phyloP scores from a whole-genome alignment of 2,113 vertebrate genomes.

The Stegostoma tigrinum region DNA sequence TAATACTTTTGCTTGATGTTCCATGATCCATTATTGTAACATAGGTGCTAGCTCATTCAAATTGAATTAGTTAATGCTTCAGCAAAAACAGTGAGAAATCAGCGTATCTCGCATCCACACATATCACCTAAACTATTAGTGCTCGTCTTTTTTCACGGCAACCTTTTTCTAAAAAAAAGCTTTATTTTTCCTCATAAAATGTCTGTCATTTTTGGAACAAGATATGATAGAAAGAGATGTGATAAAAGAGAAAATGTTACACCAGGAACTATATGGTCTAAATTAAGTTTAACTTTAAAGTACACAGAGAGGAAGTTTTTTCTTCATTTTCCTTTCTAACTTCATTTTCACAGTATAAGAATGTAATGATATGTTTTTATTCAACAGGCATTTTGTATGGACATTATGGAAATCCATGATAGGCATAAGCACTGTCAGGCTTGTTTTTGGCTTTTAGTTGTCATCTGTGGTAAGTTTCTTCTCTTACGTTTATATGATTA shows the following conservation, averaged over 20 bases:
- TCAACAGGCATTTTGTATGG: neutral
- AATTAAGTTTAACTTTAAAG: neutral
- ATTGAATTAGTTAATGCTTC: neutral
- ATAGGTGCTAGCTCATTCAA: neutral
- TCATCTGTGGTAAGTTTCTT: neutral
- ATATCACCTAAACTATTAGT: neutral
- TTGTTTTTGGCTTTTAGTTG: neutral
- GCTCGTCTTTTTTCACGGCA: neutral
- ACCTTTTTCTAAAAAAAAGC: neutral
- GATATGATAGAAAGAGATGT: neutral
- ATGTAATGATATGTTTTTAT: neutral
- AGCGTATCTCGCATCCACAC: neutral
- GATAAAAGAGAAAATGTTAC: neutral
- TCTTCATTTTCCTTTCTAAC: neutral
- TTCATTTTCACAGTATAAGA: neutral
- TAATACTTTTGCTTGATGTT: neutral
- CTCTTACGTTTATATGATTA: neutral
- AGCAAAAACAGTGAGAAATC: neutral
- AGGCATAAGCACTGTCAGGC: neutral
- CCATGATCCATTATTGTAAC: neutral
- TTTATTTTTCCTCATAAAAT: neutral
- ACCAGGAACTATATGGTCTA: neutral
- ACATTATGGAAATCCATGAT: neutral
- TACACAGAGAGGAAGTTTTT: neutral
- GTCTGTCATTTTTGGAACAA: neutral